Evolutionary conservation across 2,113 vertebrate species (phyloP).

Genomic region (human): GRCh38 chr4:61155001-61155500

Average conservation of each 20-base stretch:
- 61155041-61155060: background rate
- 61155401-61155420: background rate
- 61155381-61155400: background rate
- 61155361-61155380: background rate
- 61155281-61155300: background rate
- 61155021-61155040: background rate
- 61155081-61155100: background rate
- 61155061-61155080: background rate
- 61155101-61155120: background rate
- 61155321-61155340: background rate
- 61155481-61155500: background rate
- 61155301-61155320: constrained; percentile 18
- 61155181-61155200: background rate
- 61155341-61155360: background rate
- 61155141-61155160: background rate
- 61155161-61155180: constrained; percentile 15
- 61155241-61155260: constrained; percentile 26
- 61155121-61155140: background rate
- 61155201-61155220: background rate
- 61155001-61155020: background rate
- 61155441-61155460: background rate
- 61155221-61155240: constrained; percentile 31
- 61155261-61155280: background rate
- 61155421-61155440: background rate
- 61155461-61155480: background rate